phyloP scores from a whole-genome alignment of 1,140 invertebrate genomes.

The Musca domestica region DNA sequence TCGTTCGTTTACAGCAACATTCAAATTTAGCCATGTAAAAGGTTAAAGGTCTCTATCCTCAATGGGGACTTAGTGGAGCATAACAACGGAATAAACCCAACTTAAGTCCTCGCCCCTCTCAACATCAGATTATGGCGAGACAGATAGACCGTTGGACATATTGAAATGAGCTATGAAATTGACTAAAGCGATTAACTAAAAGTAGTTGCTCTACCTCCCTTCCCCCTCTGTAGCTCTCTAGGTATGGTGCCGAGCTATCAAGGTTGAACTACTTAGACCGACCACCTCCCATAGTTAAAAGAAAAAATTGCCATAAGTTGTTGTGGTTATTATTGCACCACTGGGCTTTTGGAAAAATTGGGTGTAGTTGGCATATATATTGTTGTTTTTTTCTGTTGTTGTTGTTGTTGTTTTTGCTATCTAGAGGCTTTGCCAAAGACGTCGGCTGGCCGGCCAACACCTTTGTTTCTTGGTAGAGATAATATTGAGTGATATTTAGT shows the following conservation, averaged over 20 bases:
- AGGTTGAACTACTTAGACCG: slow-evolving; percentile 11
- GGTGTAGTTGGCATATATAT: slow-evolving; percentile 18
- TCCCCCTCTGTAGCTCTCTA: too few species aligned
- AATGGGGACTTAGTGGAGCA: not conserved
- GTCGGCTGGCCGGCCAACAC: not conserved
- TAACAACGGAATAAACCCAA: too few species aligned
- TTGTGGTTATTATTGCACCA: too few species aligned
- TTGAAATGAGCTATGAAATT: not conserved
- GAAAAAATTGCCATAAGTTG: too few species aligned
- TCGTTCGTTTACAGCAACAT: not conserved
- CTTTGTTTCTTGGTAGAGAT: not conserved
- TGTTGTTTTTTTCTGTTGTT: not conserved
- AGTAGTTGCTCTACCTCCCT: too few species aligned
- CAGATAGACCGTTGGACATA: not conserved
- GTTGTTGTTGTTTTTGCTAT: not conserved
- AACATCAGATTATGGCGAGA: too few species aligned
- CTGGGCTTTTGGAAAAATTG: slow-evolving; percentile 4
- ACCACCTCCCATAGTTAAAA: too few species aligned
- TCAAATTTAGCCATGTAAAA: not conserved
- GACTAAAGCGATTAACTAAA: slow-evolving; percentile 17
- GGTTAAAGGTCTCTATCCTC: slow-evolving; percentile 9
- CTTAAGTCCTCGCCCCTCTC: too few species aligned
- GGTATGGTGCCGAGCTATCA: not conserved
- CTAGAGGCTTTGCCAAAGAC: not conserved
- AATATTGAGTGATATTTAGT: slow-evolving; percentile 21